These are phyloP conservation scores for Montifringilla adamsi DNA, from an alignment of 2,113 vertebrate species.

Conservation along the genomic window DNA sequence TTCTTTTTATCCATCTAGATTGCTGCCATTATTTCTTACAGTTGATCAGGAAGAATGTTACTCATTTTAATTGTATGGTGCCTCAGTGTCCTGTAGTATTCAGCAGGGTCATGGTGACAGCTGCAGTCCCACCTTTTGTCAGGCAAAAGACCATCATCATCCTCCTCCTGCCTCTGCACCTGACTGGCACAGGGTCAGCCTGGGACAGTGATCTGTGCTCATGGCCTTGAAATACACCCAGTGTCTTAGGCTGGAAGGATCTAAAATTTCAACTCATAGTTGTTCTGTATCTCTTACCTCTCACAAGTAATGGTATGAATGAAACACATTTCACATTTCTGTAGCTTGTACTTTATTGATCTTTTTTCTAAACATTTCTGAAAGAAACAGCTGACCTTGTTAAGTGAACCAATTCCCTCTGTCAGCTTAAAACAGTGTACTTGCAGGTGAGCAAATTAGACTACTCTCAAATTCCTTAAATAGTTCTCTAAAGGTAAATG, in stretches of 20 bases:
- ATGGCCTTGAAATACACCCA: background rate
- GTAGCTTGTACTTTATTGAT: background rate
- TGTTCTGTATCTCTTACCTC: background rate
- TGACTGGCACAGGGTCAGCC: background rate
- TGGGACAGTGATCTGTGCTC: accelerated
- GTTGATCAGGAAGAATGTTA: background rate
- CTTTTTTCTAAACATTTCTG: background rate
- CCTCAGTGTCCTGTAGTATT: background rate
- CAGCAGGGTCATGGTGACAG: background rate
- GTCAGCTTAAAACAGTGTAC: background rate
- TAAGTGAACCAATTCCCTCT: background rate
- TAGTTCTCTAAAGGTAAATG: background rate
- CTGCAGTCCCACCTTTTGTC: background rate
- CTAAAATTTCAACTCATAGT: background rate
- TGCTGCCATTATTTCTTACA: accelerated
- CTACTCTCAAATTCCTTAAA: background rate
- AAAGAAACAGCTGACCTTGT: background rate
- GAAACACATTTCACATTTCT: background rate
- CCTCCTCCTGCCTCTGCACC: background rate
- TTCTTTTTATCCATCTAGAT: background rate
- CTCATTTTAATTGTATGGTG: background rate
- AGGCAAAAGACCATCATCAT: background rate
- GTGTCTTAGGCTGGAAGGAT: background rate
- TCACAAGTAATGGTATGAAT: background rate
- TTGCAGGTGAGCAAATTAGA: background rate